phyloP scores from a whole-genome alignment of 2,797 vertebrate genomes.

The Falco peregrinus region DNA sequence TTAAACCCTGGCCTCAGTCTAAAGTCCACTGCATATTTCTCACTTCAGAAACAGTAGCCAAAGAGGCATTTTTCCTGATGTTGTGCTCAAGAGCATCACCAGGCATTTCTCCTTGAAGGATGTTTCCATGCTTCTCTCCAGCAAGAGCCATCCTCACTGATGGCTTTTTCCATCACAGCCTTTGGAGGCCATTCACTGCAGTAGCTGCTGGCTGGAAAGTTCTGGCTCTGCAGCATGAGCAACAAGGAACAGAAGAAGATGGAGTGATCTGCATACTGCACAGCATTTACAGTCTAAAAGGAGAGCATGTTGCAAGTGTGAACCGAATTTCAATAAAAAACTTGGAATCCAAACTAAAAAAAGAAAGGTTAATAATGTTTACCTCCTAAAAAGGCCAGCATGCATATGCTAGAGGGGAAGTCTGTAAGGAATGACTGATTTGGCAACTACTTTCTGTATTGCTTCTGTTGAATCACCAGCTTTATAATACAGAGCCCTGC shows the following conservation, averaged over 20 bases:
- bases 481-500: neutral
- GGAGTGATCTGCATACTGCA: conserved; percentile 9
- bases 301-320: neutral
- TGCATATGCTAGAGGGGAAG: neutral
- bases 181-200: conserved; percentile 36
- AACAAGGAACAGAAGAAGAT: conserved; percentile 15
- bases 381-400: conserved; percentile 15
- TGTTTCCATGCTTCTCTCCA: neutral
- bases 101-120: neutral
- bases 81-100: neutral
- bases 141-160: neutral
- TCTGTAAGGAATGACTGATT: conserved; percentile 47
- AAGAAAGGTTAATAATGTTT: conserved; percentile 36
- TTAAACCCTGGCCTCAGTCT: neutral
- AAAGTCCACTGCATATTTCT: neutral
- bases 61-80: neutral
- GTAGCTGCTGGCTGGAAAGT: conserved; percentile 28
- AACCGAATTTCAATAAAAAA: conserved; percentile 46
- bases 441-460: neutral
- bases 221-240: conserved; percentile 25
- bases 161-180: neutral
- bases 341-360: conserved; percentile 6
- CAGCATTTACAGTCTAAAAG: conserved; percentile 28
- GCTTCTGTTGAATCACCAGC: conserved; percentile 2
- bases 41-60: neutral